phyloP scores from a whole-genome alignment of 1,140 invertebrate species.

The Campoletis sonorensis region DNA sequence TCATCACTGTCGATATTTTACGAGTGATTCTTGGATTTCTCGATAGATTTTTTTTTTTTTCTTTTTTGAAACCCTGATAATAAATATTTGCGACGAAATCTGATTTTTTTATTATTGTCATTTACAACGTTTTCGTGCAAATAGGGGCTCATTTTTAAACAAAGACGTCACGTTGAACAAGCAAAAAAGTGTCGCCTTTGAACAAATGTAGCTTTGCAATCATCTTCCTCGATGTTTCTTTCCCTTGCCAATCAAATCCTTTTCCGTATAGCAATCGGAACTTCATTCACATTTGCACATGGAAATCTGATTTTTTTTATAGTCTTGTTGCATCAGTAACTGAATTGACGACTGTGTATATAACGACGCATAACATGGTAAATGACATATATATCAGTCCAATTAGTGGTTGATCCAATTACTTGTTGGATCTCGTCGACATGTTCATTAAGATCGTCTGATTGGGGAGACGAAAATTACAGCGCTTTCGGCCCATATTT shows the following conservation, averaged over 20 bases:
- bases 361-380: neutral
- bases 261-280: slow-evolving; percentile 6
- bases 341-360: neutral
- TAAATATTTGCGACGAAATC: too few relatives aligned
- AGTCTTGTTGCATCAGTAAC: slow-evolving; percentile 44
- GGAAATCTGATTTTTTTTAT: slow-evolving; percentile 5
- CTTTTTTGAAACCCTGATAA: too few relatives aligned
- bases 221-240: neutral
- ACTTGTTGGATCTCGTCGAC: slow-evolving; percentile 16
- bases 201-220: neutral
- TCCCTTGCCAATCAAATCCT: neutral
- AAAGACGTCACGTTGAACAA: neutral
- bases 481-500: slow-evolving; percentile 25
- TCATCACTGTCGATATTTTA: neutral
- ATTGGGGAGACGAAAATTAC: slow-evolving; percentile 11
- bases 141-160: neutral
- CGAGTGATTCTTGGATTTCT: neutral
- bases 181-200: neutral
- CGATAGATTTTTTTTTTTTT: too few relatives aligned
- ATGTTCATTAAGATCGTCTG: slow-evolving; percentile 20
- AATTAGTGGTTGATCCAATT: slow-evolving; percentile 16
- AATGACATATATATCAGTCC: slow-evolving; percentile 15
- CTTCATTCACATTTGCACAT: neutral
- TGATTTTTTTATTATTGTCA: neutral
- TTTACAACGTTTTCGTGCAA: neutral